Conservation (phyloP, 2,888 invertebrate species). For the Iphiclides podalirius region DNA sequence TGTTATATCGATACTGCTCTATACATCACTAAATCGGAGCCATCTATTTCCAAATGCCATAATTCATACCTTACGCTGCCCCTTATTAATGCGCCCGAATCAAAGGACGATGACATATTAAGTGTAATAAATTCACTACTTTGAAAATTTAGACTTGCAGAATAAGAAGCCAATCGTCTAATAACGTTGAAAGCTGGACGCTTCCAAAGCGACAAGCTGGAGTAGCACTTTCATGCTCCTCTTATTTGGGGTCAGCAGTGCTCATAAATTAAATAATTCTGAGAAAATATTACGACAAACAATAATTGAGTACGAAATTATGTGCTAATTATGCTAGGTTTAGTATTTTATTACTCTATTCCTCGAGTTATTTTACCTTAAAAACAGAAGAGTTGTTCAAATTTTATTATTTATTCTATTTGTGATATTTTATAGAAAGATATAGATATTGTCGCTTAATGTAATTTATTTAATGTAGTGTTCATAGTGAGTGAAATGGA, state of each 20-base stretch:
- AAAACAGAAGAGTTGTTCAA: not conserved
- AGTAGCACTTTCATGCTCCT: not conserved
- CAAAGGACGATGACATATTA: conserved; percentile 65
- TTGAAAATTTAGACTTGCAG: conserved; percentile 28
- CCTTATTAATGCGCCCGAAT: conserved; percentile 56
- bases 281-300: not conserved
- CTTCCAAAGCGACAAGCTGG: not conserved
- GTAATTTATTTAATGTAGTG: too few relatives aligned
- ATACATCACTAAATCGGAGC: conserved; percentile 23
- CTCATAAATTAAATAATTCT: not conserved
- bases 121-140: conserved; percentile 49
- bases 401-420: conserved; percentile 1
- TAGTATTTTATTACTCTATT: too few relatives aligned
- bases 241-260: not conserved
- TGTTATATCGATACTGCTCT: not conserved
- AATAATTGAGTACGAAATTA: too few relatives aligned
- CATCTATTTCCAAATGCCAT: conserved; percentile 45
- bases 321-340: too few relatives aligned
- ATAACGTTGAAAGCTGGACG: conserved; percentile 5
- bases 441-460: too few relatives aligned
- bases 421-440: not conserved
- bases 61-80: conserved; percentile 42
- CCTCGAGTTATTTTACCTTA: not conserved
- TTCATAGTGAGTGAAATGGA: too few relatives aligned
- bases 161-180: conserved; percentile 12